phyloP scores from a whole-genome alignment of 64 coral and sea anemone species.

The Montipora sp. region DNA sequence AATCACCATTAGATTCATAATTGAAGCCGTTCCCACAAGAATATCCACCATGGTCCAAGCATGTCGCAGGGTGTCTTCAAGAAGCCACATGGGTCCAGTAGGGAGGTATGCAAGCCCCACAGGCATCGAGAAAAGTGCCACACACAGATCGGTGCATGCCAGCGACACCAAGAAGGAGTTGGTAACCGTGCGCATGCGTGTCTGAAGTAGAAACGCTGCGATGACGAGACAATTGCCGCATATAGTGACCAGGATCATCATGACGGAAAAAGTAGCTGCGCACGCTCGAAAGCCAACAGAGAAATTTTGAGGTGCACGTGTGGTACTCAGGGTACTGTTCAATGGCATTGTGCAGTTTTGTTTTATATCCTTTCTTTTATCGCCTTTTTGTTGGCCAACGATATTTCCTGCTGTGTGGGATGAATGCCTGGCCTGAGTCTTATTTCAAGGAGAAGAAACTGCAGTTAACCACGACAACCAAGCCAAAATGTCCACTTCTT shows the following conservation, averaged over 20 bases:
- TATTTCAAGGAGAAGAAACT: too few relatives aligned
- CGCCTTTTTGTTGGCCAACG: too few relatives aligned
- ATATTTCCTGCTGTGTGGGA: too few relatives aligned
- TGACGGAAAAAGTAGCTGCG: slow-evolving; percentile 59
- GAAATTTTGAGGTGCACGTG: neutral
- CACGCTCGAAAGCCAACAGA: slow-evolving; percentile 44
- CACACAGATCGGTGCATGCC: slow-evolving; percentile 79
- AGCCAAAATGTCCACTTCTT: too few relatives aligned
- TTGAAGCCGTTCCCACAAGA: slow-evolving; percentile 77
- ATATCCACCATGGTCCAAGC: slow-evolving; percentile 81
- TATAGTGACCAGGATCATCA: slow-evolving; percentile 72
- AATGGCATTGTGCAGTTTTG: neutral
- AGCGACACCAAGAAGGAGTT: slow-evolving; percentile 87
- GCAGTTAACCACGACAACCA: too few relatives aligned
- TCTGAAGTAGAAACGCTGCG: slow-evolving; percentile 51
- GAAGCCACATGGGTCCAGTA: slow-evolving; percentile 73
- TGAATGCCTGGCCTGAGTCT: too few relatives aligned
- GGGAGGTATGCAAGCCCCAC: slow-evolving; percentile 75
- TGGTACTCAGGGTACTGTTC: slow-evolving; percentile 13
- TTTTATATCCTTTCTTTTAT: too few relatives aligned
- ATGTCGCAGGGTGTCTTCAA: slow-evolving; percentile 10
- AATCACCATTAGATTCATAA: slow-evolving; percentile 79
- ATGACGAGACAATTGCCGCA: slow-evolving; percentile 80
- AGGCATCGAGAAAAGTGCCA: slow-evolving; percentile 84
- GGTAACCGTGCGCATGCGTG: slow-evolving; percentile 56